Evolutionary conservation across 1,140 invertebrate genomes (phyloP).

Genomic region (Acromyrmex charruanus): DNA sequence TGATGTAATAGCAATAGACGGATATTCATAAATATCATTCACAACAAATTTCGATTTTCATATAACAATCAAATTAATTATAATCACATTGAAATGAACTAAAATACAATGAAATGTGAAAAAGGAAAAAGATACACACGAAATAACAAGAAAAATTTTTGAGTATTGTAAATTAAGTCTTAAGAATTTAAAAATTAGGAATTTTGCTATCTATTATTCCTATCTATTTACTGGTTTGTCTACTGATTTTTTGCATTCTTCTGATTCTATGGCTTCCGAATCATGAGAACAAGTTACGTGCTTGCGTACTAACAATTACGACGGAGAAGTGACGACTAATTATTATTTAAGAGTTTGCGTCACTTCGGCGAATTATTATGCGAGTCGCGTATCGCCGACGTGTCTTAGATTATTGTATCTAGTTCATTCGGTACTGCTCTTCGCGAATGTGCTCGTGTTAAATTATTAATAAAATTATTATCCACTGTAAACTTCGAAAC

Average conservation of each 20-base stretch:
- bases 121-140: neutral
- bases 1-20: neutral
- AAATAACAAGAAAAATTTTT: neutral
- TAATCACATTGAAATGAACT: neutral
- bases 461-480: slow-evolving; percentile 52
- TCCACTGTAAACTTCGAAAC: neutral
- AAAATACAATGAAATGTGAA: neutral
- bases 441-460: neutral
- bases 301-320: slow-evolving; percentile 35
- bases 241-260: neutral
- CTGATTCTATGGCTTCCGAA: neutral
- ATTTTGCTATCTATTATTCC: neutral
- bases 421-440: slow-evolving; percentile 22
- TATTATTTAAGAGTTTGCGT: slow-evolving; percentile 46
- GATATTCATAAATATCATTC: neutral
- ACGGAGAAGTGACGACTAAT: slow-evolving; percentile 25
- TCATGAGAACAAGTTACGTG: neutral
- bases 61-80: neutral
- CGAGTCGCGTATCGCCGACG: slow-evolving; percentile 17
- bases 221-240: neutral
- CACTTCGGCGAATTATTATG: slow-evolving; percentile 39
- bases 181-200: neutral
- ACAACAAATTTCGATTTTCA: neutral
- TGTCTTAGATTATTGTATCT: slow-evolving; percentile 43
- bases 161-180: neutral